These are phyloP conservation scores for Thymelicus lineola DNA, from an alignment of 2,888 invertebrate species.

Conservation along the genomic window DNA sequence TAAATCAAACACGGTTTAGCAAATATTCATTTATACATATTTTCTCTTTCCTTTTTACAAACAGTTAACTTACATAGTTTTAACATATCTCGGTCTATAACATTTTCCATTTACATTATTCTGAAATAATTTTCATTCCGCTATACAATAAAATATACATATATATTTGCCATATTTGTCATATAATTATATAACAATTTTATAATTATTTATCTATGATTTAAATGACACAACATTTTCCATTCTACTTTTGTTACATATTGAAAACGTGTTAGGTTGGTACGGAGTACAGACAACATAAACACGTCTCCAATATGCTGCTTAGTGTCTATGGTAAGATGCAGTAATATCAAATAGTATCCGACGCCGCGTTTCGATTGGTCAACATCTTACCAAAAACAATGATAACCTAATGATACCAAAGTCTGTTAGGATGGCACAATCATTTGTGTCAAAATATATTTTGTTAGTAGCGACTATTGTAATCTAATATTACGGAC, in stretches of 20 bases:
- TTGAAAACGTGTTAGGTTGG: slow-evolving; percentile 52
- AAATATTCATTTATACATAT: slow-evolving; percentile 85
- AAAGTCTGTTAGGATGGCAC: slow-evolving; percentile 66
- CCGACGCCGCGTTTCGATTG: slow-evolving; percentile 43
- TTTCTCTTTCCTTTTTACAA: slow-evolving; percentile 83
- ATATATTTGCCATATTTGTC: slow-evolving; percentile 77
- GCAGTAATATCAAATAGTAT: slow-evolving; percentile 46
- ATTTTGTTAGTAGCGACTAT: slow-evolving; percentile 47
- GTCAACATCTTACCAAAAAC: slow-evolving; percentile 49
- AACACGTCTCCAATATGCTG: slow-evolving; percentile 50
- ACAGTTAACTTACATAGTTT: slow-evolving; percentile 84
- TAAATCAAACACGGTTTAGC: slow-evolving; percentile 74
- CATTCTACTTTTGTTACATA: slow-evolving; percentile 64
- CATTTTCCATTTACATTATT: slow-evolving; percentile 82
- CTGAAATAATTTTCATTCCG: slow-evolving; percentile 80
- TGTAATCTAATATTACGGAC: slow-evolving; percentile 49
- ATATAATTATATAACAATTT: slow-evolving; percentile 78
- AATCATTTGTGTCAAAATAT: slow-evolving; percentile 65
- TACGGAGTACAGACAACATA: slow-evolving; percentile 11
- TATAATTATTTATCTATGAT: slow-evolving; percentile 73
- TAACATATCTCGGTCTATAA: slow-evolving; percentile 82
- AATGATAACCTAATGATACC: slow-evolving; percentile 45
- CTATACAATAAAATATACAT: slow-evolving; percentile 84
- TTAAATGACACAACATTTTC: slow-evolving; percentile 81
- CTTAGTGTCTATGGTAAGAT: slow-evolving; percentile 49